A percentile compares a stretch with the other conserved stretches of the same genome.
These are phyloP conservation scores for Bombus breviceps DNA, from an alignment of 1,140 invertebrate species.

Conservation along the genomic window DNA sequence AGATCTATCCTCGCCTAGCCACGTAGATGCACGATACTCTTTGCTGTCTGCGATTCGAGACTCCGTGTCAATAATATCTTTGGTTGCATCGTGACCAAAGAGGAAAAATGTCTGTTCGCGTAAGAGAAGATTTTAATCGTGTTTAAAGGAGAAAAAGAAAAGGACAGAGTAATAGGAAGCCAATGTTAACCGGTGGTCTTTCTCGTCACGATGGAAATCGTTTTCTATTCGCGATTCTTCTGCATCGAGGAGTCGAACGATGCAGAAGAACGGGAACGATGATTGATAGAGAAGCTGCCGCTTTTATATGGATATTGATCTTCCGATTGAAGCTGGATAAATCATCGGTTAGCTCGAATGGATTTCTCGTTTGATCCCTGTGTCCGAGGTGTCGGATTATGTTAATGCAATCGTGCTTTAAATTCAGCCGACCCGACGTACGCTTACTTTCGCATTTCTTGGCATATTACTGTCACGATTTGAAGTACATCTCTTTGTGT, in stretches of 20 bases:
- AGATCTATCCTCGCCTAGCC: slow-evolving; percentile 41
- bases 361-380: background rate
- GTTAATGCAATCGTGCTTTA: slow-evolving; percentile 9
- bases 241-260: background rate
- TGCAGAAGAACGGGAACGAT: background rate
- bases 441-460: background rate
- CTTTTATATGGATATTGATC: slow-evolving; percentile 8
- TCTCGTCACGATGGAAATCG: background rate
- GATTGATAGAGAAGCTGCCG: slow-evolving; percentile 12
- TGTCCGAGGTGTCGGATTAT: background rate
- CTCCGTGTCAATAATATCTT: slow-evolving; percentile 60
- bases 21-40: slow-evolving; percentile 26
- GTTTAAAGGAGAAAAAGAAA: background rate
- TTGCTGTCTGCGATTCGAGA: slow-evolving; percentile 35
- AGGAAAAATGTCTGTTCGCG: background rate
- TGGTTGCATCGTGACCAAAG: slow-evolving; percentile 22
- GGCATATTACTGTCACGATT: background rate
- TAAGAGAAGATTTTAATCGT: slow-evolving; percentile 31
- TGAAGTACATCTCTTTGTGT: background rate
- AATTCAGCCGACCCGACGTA: background rate
- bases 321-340: background rate
- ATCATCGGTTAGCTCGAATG: background rate
- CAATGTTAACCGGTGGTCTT: slow-evolving; percentile 23
- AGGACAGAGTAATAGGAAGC: background rate
- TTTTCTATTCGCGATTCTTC: background rate